Conservation (phyloP, 1,140 invertebrate genomes). For the Battus philenor region DNA sequence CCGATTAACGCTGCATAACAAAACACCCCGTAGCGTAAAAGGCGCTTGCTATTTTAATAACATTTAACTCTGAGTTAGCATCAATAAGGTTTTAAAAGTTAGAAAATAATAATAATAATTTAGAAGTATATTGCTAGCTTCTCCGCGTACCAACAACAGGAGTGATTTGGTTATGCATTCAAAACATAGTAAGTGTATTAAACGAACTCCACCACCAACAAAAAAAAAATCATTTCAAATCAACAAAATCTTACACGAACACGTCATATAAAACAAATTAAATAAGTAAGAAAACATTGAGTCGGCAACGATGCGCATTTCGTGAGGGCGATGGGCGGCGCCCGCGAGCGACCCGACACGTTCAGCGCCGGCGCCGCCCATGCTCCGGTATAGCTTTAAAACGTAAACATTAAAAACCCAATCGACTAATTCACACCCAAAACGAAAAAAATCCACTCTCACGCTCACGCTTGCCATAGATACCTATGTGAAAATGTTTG, state of each 20-base stretch:
- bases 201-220: conserved; percentile 75
- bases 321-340: conserved; percentile 62
- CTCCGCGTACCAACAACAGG: too few species aligned
- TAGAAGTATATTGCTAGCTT: too few species aligned
- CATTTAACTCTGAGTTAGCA: too few species aligned
- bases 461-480: conserved; percentile 75
- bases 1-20: conserved; percentile 5
- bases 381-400: conserved; percentile 67
- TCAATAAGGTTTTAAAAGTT: too few species aligned
- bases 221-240: conserved; percentile 71
- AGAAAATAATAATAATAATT: too few species aligned
- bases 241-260: conserved; percentile 74
- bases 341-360: conserved; percentile 30
- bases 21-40: conserved; percentile 10
- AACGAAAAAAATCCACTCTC: conserved; percentile 75
- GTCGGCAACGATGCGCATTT: conserved; percentile 67
- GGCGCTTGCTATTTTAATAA: conserved; percentile 4
- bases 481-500: conserved; percentile 74
- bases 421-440: conserved; percentile 75
- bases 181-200: conserved; percentile 67
- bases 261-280: conserved; percentile 69
- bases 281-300: conserved; percentile 66
- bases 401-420: conserved; percentile 75
- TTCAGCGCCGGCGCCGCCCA: conserved; percentile 62
- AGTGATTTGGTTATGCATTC: conserved; percentile 36